Evolutionary conservation across 2,797 vertebrate species (phyloP).

Genomic region (Chrysocyon brachyurus): DNA sequence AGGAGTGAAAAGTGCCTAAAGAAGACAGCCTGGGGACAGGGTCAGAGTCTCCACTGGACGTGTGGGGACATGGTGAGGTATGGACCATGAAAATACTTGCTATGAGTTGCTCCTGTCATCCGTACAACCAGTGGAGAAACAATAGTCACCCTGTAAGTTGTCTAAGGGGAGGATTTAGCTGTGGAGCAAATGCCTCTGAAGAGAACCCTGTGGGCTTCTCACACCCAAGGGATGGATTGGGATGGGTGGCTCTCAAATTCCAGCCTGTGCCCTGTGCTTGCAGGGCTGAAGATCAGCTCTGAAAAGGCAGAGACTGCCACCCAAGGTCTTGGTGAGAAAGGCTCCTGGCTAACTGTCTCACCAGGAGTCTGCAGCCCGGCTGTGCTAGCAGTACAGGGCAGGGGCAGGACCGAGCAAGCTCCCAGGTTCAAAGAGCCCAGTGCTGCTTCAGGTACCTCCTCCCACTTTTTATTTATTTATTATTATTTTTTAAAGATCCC

Average conservation of each 20-base stretch:
- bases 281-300: background rate
- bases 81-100: background rate
- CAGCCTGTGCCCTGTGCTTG: background rate
- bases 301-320: background rate
- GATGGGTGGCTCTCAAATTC: background rate
- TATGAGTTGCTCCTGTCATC: background rate
- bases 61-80: background rate
- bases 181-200: background rate
- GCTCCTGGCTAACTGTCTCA: background rate
- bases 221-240: background rate
- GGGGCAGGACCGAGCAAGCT: background rate
- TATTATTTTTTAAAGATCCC: too few species aligned
- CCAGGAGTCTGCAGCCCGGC: accelerated
- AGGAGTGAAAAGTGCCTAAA: background rate
- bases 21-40: background rate
- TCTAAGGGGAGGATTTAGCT: background rate
- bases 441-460: background rate
- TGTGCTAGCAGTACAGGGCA: background rate
- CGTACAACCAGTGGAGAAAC: background rate
- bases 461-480: background rate
- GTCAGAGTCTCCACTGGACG: background rate
- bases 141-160: background rate
- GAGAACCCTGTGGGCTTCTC: background rate
- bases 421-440: background rate
- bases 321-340: background rate